These are phyloP conservation scores for Ptilorrhoa leucosticta DNA, from an alignment of 2,113 vertebrate genomes.

Conservation along the genomic window DNA sequence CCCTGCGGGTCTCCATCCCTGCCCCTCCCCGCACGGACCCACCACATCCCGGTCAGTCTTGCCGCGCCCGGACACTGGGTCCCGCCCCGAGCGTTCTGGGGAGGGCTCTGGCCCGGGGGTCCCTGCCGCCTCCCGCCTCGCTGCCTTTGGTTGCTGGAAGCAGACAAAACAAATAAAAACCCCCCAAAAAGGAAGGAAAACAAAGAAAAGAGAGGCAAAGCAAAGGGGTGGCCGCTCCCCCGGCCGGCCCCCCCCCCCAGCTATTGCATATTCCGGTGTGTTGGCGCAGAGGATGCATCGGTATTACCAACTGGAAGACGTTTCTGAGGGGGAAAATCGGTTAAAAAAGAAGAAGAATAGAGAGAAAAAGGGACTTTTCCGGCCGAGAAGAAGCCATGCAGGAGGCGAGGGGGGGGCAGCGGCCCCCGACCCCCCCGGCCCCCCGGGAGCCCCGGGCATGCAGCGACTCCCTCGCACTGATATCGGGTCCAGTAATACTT, in stretches of 20 bases:
- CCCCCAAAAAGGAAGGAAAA: background rate
- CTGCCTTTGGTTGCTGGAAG: conserved; percentile 55
- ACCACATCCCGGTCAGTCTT: background rate
- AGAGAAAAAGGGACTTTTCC: conserved; percentile 10
- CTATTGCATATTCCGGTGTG: conserved; percentile 74
- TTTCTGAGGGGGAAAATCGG: background rate
- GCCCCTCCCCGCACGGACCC: background rate
- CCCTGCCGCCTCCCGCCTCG: background rate
- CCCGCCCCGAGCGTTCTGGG: background rate
- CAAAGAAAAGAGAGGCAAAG: background rate
- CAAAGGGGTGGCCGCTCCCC: background rate
- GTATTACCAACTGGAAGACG: conserved; percentile 71
- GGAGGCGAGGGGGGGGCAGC: background rate
- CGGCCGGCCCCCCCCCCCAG: background rate
- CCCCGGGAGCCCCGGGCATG: conserved; percentile 82
- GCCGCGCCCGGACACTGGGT: background rate
- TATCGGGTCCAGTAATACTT: conserved; percentile 73
- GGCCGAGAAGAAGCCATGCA: conserved; percentile 33
- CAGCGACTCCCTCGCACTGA: conserved; percentile 78
- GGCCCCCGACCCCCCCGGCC: background rate
- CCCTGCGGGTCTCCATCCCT: background rate
- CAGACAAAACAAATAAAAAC: background rate
- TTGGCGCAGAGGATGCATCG: conserved; percentile 44
- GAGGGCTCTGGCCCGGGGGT: background rate
- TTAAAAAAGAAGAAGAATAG: background rate